A percentile compares a stretch with the other conserved stretches of the same genome.
These are phyloP conservation scores for Oryctes rhinoceros DNA, from an alignment of 1,140 invertebrate genomes.

Conservation along the genomic window DNA sequence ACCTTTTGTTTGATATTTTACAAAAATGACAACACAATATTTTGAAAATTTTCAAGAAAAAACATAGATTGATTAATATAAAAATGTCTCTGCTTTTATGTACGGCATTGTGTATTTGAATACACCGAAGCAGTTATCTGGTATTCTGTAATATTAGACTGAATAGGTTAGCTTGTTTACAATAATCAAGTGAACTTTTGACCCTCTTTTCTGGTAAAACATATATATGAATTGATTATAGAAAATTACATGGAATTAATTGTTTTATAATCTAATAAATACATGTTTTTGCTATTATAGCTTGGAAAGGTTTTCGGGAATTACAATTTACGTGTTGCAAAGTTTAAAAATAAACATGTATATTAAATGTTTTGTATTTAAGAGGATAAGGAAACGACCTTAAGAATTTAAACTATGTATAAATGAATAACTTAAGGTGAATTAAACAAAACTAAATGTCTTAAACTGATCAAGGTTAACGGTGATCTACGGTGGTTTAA, in stretches of 20 bases:
- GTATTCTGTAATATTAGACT: background rate
- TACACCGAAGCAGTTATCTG: background rate
- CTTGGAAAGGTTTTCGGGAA: background rate
- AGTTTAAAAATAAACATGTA: background rate
- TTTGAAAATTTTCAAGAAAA: no score
- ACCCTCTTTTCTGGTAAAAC: slow-evolving; percentile 3
- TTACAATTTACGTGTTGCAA: background rate
- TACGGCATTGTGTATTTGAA: background rate
- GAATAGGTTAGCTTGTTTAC: slow-evolving; percentile 20
- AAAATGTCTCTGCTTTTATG: no score
- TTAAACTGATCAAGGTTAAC: slow-evolving; percentile 16
- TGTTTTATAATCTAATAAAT: slow-evolving; percentile 1
- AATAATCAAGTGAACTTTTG: slow-evolving; percentile 23
- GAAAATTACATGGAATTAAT: slow-evolving; percentile 1
- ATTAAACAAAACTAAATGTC: background rate
- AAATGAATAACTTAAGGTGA: background rate
- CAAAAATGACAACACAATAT: no score
- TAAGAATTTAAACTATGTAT: background rate
- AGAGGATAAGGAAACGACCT: slow-evolving; percentile 13
- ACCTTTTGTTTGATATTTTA: no score
- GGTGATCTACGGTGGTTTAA: background rate
- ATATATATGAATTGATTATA: background rate
- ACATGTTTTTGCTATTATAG: background rate
- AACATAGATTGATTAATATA: no score
- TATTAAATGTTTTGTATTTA: slow-evolving; percentile 20